These are phyloP conservation scores for Zaprionus inermis DNA, from an alignment of 1,140 invertebrate species.

Conservation along the genomic window DNA sequence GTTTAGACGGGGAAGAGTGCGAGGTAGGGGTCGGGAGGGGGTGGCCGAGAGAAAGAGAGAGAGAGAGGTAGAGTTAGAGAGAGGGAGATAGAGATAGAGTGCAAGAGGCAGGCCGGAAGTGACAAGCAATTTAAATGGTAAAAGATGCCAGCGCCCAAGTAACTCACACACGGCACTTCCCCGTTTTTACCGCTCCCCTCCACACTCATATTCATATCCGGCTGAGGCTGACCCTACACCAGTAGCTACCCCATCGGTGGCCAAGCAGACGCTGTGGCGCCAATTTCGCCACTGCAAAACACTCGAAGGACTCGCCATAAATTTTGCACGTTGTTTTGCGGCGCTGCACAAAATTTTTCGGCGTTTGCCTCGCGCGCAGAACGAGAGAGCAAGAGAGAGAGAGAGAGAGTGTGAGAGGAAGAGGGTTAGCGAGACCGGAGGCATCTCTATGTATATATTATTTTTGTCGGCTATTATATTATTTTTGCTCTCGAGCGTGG, in stretches of 20 bases:
- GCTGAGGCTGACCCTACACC: neutral
- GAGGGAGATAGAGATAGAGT: neutral
- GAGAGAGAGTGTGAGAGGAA: neutral
- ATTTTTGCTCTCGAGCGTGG: conserved; percentile 13
- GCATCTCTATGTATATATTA: conserved; percentile 19
- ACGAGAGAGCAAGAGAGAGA: neutral
- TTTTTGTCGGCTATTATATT: conserved; percentile 26
- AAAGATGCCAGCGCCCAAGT: conserved; percentile 32
- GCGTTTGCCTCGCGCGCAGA: conserved; percentile 20
- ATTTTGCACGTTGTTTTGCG: conserved; percentile 70
- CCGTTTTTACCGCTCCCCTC: neutral
- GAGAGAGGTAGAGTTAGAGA: neutral
- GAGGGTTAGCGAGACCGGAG: neutral
- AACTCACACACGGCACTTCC: neutral
- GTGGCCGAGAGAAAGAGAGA: neutral
- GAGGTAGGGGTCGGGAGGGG: neutral
- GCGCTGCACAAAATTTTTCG: conserved; percentile 47
- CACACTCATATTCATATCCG: conserved; percentile 13
- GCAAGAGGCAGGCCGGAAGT: conserved; percentile 38
- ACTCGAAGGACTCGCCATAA: conserved; percentile 65
- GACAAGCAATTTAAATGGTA: conserved; percentile 56
- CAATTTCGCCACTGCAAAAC: conserved; percentile 50
- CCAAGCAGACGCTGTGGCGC: conserved; percentile 25
- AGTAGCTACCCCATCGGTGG: neutral
- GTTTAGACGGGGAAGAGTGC: conserved; percentile 12